Base-by-base conservation (phyloP, 2,888 invertebrate genomes). In the Nasonia oneida region DNA sequence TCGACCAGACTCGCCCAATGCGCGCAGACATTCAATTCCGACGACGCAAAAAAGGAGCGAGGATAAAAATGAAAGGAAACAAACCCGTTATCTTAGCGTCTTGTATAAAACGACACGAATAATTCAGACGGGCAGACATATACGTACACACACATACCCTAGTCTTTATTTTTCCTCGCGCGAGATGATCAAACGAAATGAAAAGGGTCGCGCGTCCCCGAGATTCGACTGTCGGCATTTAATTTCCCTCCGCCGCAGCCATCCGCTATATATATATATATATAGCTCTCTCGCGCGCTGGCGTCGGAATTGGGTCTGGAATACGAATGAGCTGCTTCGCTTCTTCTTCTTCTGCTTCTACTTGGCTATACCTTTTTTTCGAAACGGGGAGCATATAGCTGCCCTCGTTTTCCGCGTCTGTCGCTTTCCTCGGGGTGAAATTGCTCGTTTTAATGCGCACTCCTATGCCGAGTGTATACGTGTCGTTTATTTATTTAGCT, bases 401-500 rank as follows among this genome's bases (percentile, higher is more conserved):
- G 67, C 8, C 67, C 67, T 67, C 67, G 29, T 67, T 77, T 42
- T 75, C 47, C 33, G 18, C 6, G 50, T 76, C 57, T 50, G 29
- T 14, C 29, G 29, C 50, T 64, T 61, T 64, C 23, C 23, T 14
- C 18, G 12, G 5, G 47, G n/a, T 15, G 47, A 73, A 76, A 83
- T 76, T 83, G 76, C 76, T 75, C 37, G 82, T 42, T 81, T 73
- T 33, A 76, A 50, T 75, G 42, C 76, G 53, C 42, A 23, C 61
- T 14, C 12, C 12, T 37, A 5, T 37, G 23, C 42, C 23, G 42
- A 23, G 73, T 29, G 29, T 47, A 2, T 42, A 23, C 76, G 8
- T 47, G 47, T 71, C 80, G 71, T 53, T 76, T 82, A 82, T 82
- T 82, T 82, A 82, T 82, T 82, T 75, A 82, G 50, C 37, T 76